Base-by-base conservation (phyloP, 1,140 invertebrate species). In the Oreohelix idahoensis region DNA sequence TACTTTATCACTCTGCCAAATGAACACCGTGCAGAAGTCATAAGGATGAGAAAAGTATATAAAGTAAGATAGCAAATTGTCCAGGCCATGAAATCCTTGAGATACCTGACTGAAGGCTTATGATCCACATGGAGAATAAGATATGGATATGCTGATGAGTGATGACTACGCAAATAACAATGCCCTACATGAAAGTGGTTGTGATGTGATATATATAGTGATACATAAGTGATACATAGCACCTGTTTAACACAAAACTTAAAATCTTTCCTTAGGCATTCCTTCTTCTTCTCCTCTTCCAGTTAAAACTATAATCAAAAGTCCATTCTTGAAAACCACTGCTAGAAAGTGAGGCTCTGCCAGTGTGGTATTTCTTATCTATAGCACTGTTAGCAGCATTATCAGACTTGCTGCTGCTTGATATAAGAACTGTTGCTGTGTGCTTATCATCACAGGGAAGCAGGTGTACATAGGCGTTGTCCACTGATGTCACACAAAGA, bases 401-500 rank as follows among this genome's bases (percentile, higher is more conserved):
- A 66, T 32, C 63, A 2, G 29, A 36, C 26, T 51, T 35, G 32
- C 42, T 77, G 29, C 11, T 53, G 36, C 53, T 63, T 63, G 51
- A 79, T 63, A 63, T 66, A 26, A 66, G 23, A 4, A 76, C 20
- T 1, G 38, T 51, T 26, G 74, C n/a, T 17, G 29, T 49, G n/a
- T 32, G 39, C 38, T 36, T 29, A 51, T 29, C 29, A 1, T 51
- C 42, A 71, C 85, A 86, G 11, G 81, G 77, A 26, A 75, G 81
- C 29, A 83, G 73, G 29, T 66, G 78, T 0, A 81, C 73, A 35
- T 74, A 39, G 42, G 80, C 84, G 45, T 85, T 83, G 69, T 83
- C 84, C 51, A 85, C 81, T 35, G 84, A 85, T 35, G 84, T 85
- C 38, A 85, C 23, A 35, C 84, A 85, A 51, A 85, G 76, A 53